A percentile compares a stretch with the other conserved stretches of the same genome.
Evolutionary conservation across 2,888 invertebrate genomes (phyloP).

Genomic region (Thymelicus lineola): DNA sequence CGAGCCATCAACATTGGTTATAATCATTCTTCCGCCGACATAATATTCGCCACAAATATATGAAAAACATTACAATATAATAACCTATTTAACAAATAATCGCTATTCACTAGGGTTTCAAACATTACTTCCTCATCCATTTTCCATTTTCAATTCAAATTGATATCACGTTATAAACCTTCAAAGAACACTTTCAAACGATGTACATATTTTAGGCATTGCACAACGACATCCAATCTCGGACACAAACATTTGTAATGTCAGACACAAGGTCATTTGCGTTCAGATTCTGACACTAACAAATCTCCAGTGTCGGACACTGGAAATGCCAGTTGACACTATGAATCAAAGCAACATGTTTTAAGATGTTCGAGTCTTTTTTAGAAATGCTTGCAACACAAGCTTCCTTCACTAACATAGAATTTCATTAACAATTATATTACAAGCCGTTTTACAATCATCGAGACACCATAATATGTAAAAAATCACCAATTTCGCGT

Average conservation of each 20-base stretch:
- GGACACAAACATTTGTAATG: background rate
- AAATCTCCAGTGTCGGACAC: background rate
- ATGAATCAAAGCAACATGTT: no score
- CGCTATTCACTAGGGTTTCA: slow-evolving; percentile 14
- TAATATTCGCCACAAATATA: slow-evolving; percentile 21
- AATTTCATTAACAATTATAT: no score
- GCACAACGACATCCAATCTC: background rate
- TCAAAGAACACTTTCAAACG: background rate
- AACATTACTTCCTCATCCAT: slow-evolving; percentile 8
- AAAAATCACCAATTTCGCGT: no score
- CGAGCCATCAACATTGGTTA: slow-evolving; percentile 31
- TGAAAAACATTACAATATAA: slow-evolving; percentile 26
- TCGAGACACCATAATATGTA: no score
- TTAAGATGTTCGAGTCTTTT: no score
- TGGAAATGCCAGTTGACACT: background rate
- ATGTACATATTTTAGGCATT: background rate
- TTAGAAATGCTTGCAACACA: no score
- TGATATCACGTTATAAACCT: slow-evolving; percentile 7
- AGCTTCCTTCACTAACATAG: no score
- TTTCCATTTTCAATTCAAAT: background rate
- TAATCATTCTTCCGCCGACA: slow-evolving; percentile 21
- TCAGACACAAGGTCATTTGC: background rate
- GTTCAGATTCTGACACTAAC: background rate
- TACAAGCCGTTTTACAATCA: no score
- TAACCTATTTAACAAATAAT: slow-evolving; percentile 14